phyloP scores from a whole-genome alignment of 2,113 vertebrate genomes.

The Hepsetus odoe region DNA sequence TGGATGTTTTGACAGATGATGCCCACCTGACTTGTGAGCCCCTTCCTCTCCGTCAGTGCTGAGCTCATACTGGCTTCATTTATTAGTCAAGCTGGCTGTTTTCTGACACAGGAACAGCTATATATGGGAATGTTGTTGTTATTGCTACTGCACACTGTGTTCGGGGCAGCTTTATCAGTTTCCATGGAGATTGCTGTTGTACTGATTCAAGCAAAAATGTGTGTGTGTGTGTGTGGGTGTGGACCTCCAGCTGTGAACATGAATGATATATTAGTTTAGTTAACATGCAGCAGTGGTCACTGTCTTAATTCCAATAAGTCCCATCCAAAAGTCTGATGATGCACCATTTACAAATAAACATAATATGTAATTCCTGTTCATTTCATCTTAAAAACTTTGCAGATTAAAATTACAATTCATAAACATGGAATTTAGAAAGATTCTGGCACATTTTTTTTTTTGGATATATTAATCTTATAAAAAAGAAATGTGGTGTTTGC shows the following conservation, averaged over 20 bases:
- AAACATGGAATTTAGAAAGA: too few species aligned
- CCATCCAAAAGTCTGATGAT: too few species aligned
- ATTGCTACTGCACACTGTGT: constrained; percentile 26
- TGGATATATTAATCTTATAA: too few species aligned
- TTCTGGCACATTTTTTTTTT: too few species aligned
- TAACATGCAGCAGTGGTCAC: too few species aligned
- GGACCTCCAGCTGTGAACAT: not conserved
- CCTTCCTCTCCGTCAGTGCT: constrained; percentile 11
- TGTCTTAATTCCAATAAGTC: too few species aligned
- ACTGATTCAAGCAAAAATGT: constrained; percentile 24
- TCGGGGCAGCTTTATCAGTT: constrained; percentile 42
- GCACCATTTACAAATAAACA: too few species aligned
- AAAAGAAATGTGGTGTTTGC: too few species aligned
- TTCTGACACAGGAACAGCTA: constrained; percentile 34
- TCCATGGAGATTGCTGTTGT: constrained; percentile 44
- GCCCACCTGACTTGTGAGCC: not conserved
- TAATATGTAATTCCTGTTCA: too few species aligned
- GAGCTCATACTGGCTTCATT: not conserved
- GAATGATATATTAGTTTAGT: not conserved
- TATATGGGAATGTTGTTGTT: constrained; percentile 51
- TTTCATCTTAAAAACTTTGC: too few species aligned
- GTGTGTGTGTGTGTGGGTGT: constrained; percentile 27
- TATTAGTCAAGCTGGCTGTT: constrained; percentile 4
- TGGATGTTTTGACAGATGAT: not conserved
- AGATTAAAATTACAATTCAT: too few species aligned